phyloP scores from a whole-genome alignment of 1,140 invertebrate genomes.

The Drosophila lowei region DNA sequence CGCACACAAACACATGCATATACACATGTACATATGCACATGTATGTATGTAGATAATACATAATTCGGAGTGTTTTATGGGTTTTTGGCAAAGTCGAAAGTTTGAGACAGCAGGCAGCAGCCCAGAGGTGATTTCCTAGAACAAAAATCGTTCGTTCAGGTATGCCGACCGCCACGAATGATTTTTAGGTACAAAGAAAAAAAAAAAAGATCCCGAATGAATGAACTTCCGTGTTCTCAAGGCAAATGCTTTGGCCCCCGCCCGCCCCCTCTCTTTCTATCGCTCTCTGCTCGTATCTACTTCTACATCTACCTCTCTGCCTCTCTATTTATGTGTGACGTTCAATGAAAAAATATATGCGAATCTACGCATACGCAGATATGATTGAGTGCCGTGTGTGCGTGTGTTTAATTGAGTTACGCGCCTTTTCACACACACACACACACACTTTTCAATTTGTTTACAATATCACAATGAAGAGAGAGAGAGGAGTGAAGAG shows the following conservation, averaged over 20 bases:
- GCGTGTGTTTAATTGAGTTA: slow-evolving; percentile 48
- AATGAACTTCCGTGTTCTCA: slow-evolving; percentile 50
- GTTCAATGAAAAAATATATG: slow-evolving; percentile 18
- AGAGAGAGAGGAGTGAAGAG: neutral
- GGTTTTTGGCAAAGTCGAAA: slow-evolving; percentile 6
- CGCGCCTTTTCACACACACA: slow-evolving; percentile 28
- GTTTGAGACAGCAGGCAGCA: neutral
- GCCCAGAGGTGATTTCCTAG: slow-evolving; percentile 7
- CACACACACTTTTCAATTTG: slow-evolving; percentile 51
- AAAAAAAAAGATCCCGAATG: slow-evolving; percentile 19
- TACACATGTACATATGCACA: neutral
- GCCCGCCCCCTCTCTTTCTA: slow-evolving; percentile 13
- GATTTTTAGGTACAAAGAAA: slow-evolving; percentile 27
- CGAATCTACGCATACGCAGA: slow-evolving; percentile 41
- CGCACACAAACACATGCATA: neutral
- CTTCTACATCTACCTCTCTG: neutral
- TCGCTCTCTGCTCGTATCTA: neutral
- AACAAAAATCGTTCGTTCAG: slow-evolving; percentile 39
- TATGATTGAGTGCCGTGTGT: slow-evolving; percentile 24
- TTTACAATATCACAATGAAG: slow-evolving; percentile 38
- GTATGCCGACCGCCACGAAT: slow-evolving; percentile 29
- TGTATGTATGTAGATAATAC: slow-evolving; percentile 1
- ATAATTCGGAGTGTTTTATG: too few species aligned
- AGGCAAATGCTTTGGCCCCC: slow-evolving; percentile 35
- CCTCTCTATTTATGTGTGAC: slow-evolving; percentile 17